Base-by-base conservation (phyloP, 2,888 invertebrate genomes). In the Diplolepis rosae region DNA sequence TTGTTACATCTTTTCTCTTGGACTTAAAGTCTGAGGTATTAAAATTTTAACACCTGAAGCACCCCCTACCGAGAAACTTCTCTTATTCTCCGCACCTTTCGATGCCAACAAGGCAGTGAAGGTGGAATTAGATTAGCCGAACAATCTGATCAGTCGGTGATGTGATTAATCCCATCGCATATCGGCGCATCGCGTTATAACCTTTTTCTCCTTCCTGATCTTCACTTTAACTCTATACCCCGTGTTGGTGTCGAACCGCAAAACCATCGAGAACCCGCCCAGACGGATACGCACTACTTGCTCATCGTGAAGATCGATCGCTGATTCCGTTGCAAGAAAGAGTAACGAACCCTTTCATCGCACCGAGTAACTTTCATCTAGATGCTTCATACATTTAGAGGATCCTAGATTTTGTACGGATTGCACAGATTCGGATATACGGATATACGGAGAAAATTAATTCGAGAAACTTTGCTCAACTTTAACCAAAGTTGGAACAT, bases 111-210 rank as follows among this genome's bases (percentile, higher is more conserved):
- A 24, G 24, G 79, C 79, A 81, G 66, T 77, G 78, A 79, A 81
- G 82, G 84, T 83, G 81, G 83, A 86, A 85, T 87, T 86, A 82
- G 85, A 87, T 87, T 85, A 85, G 84, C 82, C 81, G 82, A 82
- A 84, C 83, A 84, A 85, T 85, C 83, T 83, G 85, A 85, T 84
- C 85, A 82, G 80, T 80, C 80, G 81, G 80, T 82, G 86, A 85
- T 84, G 84, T 85, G 87, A 87, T 87, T 87, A 87, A 87, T 87
- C 85, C 86, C 82, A 79, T 79, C 80, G 76, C 75, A 80, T 84
- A 85, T 85, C 82, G 82, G 78, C 75, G 75, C 80, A 82, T 80
- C 82, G 79, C 76, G 78, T 75, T 79, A 78, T 77, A 77, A 75
- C 75, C 75, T 61, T 52, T 24, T 48, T 50, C 48, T 52, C 68